These are phyloP conservation scores for Nycteola revayana DNA, from an alignment of 2,888 invertebrate genomes.

Conservation along the genomic window DNA sequence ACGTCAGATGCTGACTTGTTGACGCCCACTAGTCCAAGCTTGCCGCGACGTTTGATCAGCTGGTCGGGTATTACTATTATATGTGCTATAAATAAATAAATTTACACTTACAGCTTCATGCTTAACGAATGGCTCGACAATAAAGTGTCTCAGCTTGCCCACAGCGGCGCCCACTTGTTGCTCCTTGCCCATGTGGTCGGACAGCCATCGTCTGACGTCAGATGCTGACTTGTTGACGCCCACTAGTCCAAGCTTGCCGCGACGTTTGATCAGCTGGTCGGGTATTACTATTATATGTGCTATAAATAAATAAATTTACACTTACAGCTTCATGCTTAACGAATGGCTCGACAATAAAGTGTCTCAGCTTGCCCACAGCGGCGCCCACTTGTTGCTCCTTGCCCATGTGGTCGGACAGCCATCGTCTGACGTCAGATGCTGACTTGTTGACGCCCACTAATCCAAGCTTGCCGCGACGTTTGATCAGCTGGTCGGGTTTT, in stretches of 20 bases:
- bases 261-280: slow-evolving; percentile 98
- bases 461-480: slow-evolving; percentile 98
- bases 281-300: slow-evolving; percentile 99
- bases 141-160: slow-evolving; percentile 95
- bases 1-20: slow-evolving; percentile 91
- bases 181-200: slow-evolving; percentile 91
- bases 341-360: slow-evolving; percentile 99
- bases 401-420: slow-evolving; percentile 92
- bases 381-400: slow-evolving; percentile 94
- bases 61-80: slow-evolving; percentile 99
- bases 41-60: slow-evolving; percentile 98
- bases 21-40: slow-evolving; percentile 97
- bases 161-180: slow-evolving; percentile 93
- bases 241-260: slow-evolving; percentile 98
- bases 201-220: slow-evolving; percentile 93
- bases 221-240: slow-evolving; percentile 94
- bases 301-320: slow-evolving; percentile 49
- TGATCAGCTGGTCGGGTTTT: slow-evolving; percentile 99
- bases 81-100: slow-evolving; percentile 80
- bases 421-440: slow-evolving; percentile 89
- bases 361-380: slow-evolving; percentile 93
- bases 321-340: slow-evolving; percentile 92
- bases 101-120: slow-evolving; percentile 88
- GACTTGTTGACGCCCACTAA: slow-evolving; percentile 96
- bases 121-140: slow-evolving; percentile 97